Conservation (phyloP, 2,113 vertebrate genomes). For the Passer domesticus region DNA sequence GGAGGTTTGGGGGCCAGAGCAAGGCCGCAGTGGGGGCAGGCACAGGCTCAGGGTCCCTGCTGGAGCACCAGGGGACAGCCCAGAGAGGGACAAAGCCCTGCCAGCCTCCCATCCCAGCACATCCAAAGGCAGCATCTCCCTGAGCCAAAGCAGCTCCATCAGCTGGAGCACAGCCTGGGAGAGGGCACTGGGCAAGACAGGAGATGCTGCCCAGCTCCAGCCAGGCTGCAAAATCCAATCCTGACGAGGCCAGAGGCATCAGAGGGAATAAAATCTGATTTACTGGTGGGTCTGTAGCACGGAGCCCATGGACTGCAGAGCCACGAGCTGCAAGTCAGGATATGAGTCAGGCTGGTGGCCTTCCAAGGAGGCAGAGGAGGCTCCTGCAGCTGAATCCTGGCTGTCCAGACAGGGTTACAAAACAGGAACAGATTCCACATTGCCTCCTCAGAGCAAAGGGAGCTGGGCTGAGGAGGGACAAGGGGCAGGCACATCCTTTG, state of each 20-base stretch:
- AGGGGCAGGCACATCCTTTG: background rate
- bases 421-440: background rate
- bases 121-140: background rate
- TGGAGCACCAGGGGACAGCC: background rate
- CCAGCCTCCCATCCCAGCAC: background rate
- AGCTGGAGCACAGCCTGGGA: accelerated
- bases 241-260: background rate
- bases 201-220: background rate
- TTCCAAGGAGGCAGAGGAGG: constrained; percentile 30
- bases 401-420: background rate
- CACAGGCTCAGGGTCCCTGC: accelerated
- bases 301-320: accelerated
- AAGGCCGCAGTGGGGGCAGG: background rate
- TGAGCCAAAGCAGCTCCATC: background rate
- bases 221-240: background rate
- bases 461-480: background rate
- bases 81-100: background rate
- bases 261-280: background rate
- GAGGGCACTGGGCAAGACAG: accelerated
- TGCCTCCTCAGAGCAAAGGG: accelerated
- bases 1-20: background rate
- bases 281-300: background rate
- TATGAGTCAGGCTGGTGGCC: constrained; percentile 34
- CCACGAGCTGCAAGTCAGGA: background rate
- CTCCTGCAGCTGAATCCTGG: background rate